These are phyloP conservation scores for Phengaris alcon DNA, from an alignment of 2,888 invertebrate species.

Conservation along the genomic window DNA sequence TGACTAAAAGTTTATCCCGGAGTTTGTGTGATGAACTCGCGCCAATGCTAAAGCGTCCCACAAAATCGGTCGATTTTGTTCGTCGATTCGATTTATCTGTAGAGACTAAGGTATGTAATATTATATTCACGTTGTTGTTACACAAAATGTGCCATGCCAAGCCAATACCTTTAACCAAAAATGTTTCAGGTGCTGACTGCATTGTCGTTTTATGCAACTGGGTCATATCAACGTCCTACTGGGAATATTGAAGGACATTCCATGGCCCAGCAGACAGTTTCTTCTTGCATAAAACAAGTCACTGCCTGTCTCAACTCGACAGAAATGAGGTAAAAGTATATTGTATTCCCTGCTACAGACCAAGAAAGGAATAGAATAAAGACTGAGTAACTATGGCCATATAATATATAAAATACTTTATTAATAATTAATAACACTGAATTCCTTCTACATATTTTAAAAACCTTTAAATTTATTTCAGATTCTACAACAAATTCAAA, in stretches of 20 bases:
- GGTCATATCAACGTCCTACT: neutral
- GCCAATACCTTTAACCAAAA: too few species aligned
- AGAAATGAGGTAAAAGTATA: neutral
- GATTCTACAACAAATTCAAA: too few species aligned
- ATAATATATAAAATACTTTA: too few species aligned
- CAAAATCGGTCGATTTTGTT: neutral
- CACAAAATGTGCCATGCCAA: neutral
- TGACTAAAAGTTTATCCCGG: neutral
- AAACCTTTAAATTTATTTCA: too few species aligned
- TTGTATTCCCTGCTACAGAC: neutral
- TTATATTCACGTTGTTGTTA: neutral
- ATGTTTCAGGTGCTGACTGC: too few species aligned
- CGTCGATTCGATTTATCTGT: constrained; percentile 13
- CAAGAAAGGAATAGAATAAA: neutral
- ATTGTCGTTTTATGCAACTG: neutral
- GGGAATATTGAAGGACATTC: neutral
- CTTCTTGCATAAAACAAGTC: neutral
- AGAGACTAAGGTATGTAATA: neutral
- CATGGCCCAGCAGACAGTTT: neutral
- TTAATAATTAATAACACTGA: too few species aligned
- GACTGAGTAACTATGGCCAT: too few species aligned
- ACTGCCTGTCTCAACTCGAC: neutral
- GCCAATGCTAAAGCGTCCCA: too few species aligned
- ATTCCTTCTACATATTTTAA: too few species aligned
- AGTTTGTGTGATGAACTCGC: too few species aligned